Base-by-base conservation (phyloP, 1,140 invertebrate species). In the Sminthurinus signatus region DNA sequence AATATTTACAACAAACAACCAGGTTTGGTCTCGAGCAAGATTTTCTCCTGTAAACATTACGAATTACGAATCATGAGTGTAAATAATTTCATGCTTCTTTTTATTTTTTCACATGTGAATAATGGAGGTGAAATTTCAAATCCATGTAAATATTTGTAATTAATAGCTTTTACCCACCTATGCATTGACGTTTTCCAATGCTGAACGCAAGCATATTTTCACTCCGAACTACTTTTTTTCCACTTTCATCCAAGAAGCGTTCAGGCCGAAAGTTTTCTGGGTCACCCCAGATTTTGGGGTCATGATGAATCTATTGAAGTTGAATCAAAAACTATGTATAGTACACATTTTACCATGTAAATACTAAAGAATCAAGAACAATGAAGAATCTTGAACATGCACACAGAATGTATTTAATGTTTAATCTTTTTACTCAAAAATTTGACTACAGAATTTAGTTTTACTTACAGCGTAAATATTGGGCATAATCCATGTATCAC, bases 251-350 rank as follows among this genome's bases (percentile, higher is more conserved):
- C 4, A 81, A 56, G 75, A 80, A 81, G 58, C 79, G 72, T 48
- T 80, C 77, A 1, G 80, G 80, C 23, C 72, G 65, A 63, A 78
- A 81, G n/a, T 62, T 64, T 17, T 76, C 69, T 2, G 80, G 79
- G 3, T 79, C 71, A 1, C 74, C 72, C 68, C 78, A 81, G 21
- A 44, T n/a, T 1, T 59, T 25, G 0, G 75, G 69, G 67, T 81
- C 75, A 25, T 75, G 74, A 65, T 75, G 75, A 72, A 79, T 76
- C n/a, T n/a, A n/a, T n/a, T n/a, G n/a, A n/a, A n/a, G n/a, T n/a
- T n/a, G n/a, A n/a, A n/a, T n/a, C n/a, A n/a, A n/a, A n/a, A n/a
- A n/a, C n/a, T n/a, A n/a, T n/a, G n/a, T n/a, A n/a, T n/a, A n/a
- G n/a, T n/a, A n/a, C n/a, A n/a, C n/a, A n/a, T n/a, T n/a, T n/a